Evolutionary conservation across 2,888 invertebrate species (phyloP).

Genomic region (Melikaiella ostensackeni): DNA sequence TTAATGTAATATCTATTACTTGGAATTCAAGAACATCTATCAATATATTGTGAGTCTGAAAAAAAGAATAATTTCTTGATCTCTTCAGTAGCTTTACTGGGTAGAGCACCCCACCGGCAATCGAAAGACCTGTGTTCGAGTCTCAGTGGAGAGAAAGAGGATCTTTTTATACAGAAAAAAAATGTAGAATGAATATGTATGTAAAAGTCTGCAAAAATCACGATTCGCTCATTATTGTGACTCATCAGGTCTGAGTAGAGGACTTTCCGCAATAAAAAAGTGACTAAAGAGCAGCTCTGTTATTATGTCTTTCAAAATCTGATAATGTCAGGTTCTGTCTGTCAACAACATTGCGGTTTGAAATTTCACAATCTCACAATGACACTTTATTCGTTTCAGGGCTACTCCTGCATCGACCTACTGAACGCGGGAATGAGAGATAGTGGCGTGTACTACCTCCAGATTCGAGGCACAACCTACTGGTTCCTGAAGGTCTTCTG

Average conservation of each 20-base stretch:
- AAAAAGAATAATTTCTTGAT: too few species aligned
- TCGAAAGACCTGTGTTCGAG: too few species aligned
- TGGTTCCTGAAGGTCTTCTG: constrained; percentile 96
- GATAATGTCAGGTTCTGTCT: constrained; percentile 22
- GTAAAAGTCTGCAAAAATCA: neutral
- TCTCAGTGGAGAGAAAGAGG: too few species aligned
- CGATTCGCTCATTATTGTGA: constrained; percentile 14
- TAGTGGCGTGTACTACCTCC: constrained; percentile 92
- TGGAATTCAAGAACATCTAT: too few species aligned
- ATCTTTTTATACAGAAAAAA: too few species aligned
- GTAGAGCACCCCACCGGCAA: too few species aligned
- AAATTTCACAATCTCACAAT: constrained; percentile 39
- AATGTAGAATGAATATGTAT: neutral
- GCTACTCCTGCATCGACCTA: constrained; percentile 92
- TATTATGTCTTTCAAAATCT: constrained; percentile 33
- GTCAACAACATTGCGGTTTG: constrained; percentile 1
- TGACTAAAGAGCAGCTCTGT: neutral
- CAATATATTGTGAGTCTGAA: too few species aligned
- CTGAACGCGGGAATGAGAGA: constrained; percentile 91
- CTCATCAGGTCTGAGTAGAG: neutral
- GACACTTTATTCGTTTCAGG: constrained; percentile 79
- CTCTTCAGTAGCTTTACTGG: too few species aligned
- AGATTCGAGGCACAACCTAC: constrained; percentile 93
- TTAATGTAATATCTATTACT: too few species aligned
- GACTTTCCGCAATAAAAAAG: constrained; percentile 9